These are phyloP conservation scores for Geotrupes spiniger DNA, from an alignment of 2,888 invertebrate species.

Conservation along the genomic window DNA sequence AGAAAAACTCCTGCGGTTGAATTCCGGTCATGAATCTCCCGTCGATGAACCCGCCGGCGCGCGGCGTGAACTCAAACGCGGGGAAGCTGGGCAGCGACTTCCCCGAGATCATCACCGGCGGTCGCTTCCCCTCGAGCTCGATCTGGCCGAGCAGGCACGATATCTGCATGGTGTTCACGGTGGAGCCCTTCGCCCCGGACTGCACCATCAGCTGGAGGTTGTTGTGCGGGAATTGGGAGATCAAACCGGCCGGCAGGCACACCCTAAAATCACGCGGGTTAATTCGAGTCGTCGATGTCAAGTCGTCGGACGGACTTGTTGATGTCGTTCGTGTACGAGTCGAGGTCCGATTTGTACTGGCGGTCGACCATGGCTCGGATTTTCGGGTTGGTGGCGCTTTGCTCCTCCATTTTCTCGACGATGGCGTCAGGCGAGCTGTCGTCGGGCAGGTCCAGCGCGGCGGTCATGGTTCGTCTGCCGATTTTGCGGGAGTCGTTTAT, in stretches of 20 bases:
- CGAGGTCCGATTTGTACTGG: slow-evolving; percentile 77
- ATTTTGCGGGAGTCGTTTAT: slow-evolving; percentile 62
- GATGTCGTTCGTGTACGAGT: slow-evolving; percentile 85
- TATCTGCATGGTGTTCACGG: slow-evolving; percentile 97
- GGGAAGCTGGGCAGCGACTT: slow-evolving; percentile 89
- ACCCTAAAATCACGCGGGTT: slow-evolving; percentile 50
- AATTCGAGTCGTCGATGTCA: background rate
- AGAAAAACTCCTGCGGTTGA: slow-evolving; percentile 96
- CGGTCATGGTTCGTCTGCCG: slow-evolving; percentile 45
- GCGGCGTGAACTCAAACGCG: slow-evolving; percentile 81
- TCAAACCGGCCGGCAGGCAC: slow-evolving; percentile 81
- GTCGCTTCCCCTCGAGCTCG: slow-evolving; percentile 95
- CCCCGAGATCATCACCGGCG: slow-evolving; percentile 92
- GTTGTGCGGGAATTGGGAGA: slow-evolving; percentile 87
- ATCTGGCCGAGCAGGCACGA: slow-evolving; percentile 97
- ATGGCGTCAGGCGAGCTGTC: slow-evolving; percentile 60
- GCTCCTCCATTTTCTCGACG: slow-evolving; percentile 66
- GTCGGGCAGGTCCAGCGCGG: slow-evolving; percentile 67
- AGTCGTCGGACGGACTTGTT: slow-evolving; percentile 60
- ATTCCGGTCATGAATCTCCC: slow-evolving; percentile 99
- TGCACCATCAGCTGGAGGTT: slow-evolving; percentile 98
- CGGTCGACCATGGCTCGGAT: slow-evolving; percentile 79
- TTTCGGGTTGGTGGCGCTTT: slow-evolving; percentile 68
- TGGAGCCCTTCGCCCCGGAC: slow-evolving; percentile 98
- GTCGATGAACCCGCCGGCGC: slow-evolving; percentile 95